Base-by-base conservation (phyloP, 1,140 invertebrate species). In the Ganaspis sp. region DNA sequence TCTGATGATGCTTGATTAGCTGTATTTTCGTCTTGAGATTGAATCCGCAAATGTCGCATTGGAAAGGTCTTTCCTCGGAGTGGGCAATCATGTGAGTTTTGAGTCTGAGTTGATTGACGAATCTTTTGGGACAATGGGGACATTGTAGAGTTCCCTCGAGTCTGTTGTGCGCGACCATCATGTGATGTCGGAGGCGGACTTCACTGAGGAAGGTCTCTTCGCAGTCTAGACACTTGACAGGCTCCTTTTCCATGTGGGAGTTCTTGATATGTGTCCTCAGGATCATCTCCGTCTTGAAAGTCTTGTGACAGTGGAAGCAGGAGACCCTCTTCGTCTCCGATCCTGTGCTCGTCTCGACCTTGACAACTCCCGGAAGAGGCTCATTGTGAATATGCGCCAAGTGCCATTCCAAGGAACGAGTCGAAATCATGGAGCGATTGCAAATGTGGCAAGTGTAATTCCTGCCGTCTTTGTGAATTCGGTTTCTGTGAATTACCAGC, bases 41-140 rank as follows among this genome's bases (percentile, higher is more conserved):
- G 49, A 91, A 91, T 0, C 88, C 89, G 53, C 90, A 91, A 9
- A 89, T 83, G 37, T 91, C 89, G 29, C 90, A 91, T 0, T 86
- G 85, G 17, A 86, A 89, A 0, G 90, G 90, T 2, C 90, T 83
- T 26, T 90, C 90, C 26, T 91, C 89, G 1, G 90, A 91, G 78
- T 91, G 90, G 3, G 90, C 89, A 53, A 91, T 90, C 90, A 91
- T 90, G 34, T 91, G 90, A 12, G 90, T 91, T 53, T 91, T 91
- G 0, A 91, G 77, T 11, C 90, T 79, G 1, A 91, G 77, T n/a
- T 90, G 89, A 80, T 90, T 91, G 0, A 91, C 90, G 38, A 91
- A 91, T 72, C 90, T 80, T 73, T 91, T 91, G 1, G 89, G 82
- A 84, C 90, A 91, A 75, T 90, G 88, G 2, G 89, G 89, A 82